phyloP scores from a whole-genome alignment of 2,888 invertebrate genomes.

The Agonopterix heracliana region DNA sequence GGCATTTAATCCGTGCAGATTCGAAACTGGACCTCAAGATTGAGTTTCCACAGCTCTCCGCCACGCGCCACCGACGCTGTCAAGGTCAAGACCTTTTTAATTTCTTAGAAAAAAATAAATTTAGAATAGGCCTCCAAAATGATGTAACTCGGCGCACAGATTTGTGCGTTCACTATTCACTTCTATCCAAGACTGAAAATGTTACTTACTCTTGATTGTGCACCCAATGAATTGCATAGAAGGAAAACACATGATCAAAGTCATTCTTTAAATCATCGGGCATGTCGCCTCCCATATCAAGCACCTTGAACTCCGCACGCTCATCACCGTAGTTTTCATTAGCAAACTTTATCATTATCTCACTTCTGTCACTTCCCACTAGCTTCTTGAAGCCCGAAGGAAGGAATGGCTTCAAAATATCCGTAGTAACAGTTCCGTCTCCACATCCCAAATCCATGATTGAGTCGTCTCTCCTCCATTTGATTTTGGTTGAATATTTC shows the following conservation, averaged over 20 bases:
- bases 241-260: conserved; percentile 81
- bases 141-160: too few species aligned
- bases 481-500: conserved; percentile 69
- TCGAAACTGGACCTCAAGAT: too few species aligned
- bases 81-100: too few species aligned
- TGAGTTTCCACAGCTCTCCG: too few species aligned
- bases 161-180: too few species aligned
- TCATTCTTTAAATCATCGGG: conserved; percentile 49
- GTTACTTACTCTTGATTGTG: conserved; percentile 75
- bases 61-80: too few species aligned
- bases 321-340: conserved; percentile 50
- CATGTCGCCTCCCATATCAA: conserved; percentile 72
- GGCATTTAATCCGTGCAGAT: too few species aligned
- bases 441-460: conserved; percentile 81
- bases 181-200: too few species aligned
- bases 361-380: conserved; percentile 79
- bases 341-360: conserved; percentile 79
- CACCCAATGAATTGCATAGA: conserved; percentile 86
- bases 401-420: conserved; percentile 75
- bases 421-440: conserved; percentile 78
- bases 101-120: too few species aligned
- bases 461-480: conserved; percentile 59
- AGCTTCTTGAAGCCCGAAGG: conserved; percentile 60
- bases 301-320: conserved; percentile 50
- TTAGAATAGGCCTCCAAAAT: too few species aligned